These are phyloP conservation scores for Mastomys coucha DNA, from an alignment of 2,113 vertebrate species.

Conservation along the genomic window DNA sequence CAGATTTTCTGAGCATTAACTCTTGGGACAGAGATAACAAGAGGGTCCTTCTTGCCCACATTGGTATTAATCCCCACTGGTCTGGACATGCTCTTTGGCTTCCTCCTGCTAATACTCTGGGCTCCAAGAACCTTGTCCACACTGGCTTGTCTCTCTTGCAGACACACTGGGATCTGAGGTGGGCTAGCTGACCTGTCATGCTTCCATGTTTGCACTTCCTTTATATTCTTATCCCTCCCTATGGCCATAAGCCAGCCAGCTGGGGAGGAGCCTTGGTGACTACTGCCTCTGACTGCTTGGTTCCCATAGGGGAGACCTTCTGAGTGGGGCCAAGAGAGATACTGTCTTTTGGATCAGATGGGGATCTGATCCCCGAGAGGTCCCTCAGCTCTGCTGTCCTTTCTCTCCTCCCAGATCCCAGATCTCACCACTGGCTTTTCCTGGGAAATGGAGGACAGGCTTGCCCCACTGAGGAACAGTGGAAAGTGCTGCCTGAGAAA, in stretches of 20 bases:
- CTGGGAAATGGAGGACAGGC: rapidly evolving
- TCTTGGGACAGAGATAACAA: slow-evolving; percentile 6
- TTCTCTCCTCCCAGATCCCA: too few relatives aligned
- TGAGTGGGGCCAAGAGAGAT: not conserved
- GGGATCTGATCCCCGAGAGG: not conserved
- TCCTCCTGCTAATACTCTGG: not conserved
- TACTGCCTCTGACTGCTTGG: not conserved
- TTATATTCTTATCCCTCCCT: not conserved
- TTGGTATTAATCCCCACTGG: not conserved
- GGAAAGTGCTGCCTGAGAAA: not conserved
- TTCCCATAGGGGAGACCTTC: not conserved
- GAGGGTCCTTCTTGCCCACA: rapidly evolving
- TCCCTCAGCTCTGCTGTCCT: not conserved
- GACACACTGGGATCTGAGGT: not conserved
- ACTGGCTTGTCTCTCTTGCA: not conserved
- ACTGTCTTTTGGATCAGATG: not conserved
- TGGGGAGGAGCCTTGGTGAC: not conserved
- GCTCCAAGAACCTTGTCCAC: not conserved
- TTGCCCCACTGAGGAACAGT: too few relatives aligned
- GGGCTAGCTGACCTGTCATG: not conserved
- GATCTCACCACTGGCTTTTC: not conserved
- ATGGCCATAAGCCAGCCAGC: not conserved
- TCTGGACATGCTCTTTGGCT: not conserved
- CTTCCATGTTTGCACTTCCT: not conserved
- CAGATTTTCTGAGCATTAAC: slow-evolving; percentile 63